phyloP scores from a whole-genome alignment of 2,797 vertebrate species.

The Pseudochaenichthys georgianus region DNA sequence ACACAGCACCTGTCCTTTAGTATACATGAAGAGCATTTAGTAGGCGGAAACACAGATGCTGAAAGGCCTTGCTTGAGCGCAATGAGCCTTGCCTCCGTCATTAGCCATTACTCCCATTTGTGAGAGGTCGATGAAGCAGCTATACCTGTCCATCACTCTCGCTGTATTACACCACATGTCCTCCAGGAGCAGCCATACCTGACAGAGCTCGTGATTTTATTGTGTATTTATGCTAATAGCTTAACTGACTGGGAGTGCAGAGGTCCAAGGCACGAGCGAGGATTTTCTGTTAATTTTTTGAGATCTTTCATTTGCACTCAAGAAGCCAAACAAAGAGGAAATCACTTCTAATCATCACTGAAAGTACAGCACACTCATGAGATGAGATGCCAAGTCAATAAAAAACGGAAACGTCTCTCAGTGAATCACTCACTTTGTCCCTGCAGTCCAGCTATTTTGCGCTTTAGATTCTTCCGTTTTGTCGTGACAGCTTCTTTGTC shows the following conservation, averaged over 20 bases:
- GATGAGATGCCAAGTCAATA: slow-evolving; percentile 50
- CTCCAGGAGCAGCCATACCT: slow-evolving; percentile 56
- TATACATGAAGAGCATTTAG: slow-evolving; percentile 34
- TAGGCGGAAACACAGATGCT: slow-evolving; percentile 37
- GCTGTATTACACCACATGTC: slow-evolving; percentile 34
- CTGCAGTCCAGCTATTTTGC: slow-evolving; percentile 10
- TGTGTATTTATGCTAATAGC: slow-evolving; percentile 57
- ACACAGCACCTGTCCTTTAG: slow-evolving; percentile 27
- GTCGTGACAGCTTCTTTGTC: slow-evolving; percentile 31
- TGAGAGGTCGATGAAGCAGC: slow-evolving; percentile 52
- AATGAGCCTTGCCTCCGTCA: slow-evolving; percentile 64
- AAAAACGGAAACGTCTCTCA: slow-evolving; percentile 40
- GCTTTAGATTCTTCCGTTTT: slow-evolving; percentile 25
- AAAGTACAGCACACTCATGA: slow-evolving; percentile 46
- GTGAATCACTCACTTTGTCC: slow-evolving; percentile 22
- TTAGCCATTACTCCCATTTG: slow-evolving; percentile 61
- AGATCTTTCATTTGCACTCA: slow-evolving; percentile 31
- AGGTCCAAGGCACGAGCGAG: slow-evolving; percentile 6
- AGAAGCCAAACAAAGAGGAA: slow-evolving; percentile 26
- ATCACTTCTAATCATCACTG: slow-evolving; percentile 51
- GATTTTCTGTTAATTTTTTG: slow-evolving; percentile 18
- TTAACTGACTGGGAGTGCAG: slow-evolving; percentile 27
- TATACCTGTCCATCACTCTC: slow-evolving; percentile 26
- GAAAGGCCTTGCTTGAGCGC: slow-evolving; percentile 34
- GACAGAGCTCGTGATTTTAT: slow-evolving; percentile 28